phyloP scores from a whole-genome alignment of 1,140 invertebrate genomes.

The Micrasema minimum region DNA sequence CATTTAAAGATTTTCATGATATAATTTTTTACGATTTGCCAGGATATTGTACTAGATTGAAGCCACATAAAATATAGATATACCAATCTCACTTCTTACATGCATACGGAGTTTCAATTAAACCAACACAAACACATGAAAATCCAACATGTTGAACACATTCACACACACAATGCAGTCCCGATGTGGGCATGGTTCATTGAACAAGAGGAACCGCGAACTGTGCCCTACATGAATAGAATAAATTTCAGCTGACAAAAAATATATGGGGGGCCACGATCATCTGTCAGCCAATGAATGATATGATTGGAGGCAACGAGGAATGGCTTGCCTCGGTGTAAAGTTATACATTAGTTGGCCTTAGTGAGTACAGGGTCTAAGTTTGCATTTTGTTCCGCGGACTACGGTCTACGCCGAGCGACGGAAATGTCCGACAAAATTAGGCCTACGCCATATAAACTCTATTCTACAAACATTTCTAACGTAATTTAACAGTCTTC shows the following conservation, averaged over 20 bases:
- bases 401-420: conserved; percentile 25
- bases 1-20: too few species aligned
- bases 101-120: too few species aligned
- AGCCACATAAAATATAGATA: too few species aligned
- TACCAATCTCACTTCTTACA: too few species aligned
- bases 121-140: neutral
- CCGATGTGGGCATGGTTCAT: conserved; percentile 30
- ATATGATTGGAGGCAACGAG: conserved; percentile 17
- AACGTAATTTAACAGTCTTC: too few species aligned
- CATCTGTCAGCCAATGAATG: conserved; percentile 43
- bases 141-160: neutral
- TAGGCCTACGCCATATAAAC: conserved; percentile 31
- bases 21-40: too few species aligned
- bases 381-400: neutral
- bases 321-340: conserved; percentile 11
- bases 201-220: conserved; percentile 14
- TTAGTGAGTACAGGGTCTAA: conserved; percentile 13
- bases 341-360: conserved; percentile 32
- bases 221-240: conserved; percentile 39
- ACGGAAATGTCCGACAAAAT: conserved; percentile 22
- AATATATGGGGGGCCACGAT: conserved; percentile 31
- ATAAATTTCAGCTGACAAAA: conserved; percentile 42
- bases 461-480: neutral
- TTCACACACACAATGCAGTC: conserved; percentile 4
- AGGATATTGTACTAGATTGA: too few species aligned